phyloP scores from a whole-genome alignment of 1,140 invertebrate genomes.

The Drosophila eugracilis region DNA sequence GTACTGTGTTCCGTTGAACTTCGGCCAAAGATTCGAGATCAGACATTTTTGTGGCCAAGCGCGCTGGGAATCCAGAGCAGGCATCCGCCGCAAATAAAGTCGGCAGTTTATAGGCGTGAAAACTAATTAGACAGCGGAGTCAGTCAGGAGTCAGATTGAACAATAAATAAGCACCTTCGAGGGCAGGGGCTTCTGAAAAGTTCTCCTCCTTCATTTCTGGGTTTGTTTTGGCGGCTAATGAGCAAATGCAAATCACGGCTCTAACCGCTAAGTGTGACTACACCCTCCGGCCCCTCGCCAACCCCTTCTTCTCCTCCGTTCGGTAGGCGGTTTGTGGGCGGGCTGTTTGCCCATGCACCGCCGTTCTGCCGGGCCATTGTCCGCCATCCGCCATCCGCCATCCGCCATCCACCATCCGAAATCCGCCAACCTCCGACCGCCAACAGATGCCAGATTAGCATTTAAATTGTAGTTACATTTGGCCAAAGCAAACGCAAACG shows the following conservation, averaged over 20 bases:
- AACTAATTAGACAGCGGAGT: constrained; percentile 72
- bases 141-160: constrained; percentile 53
- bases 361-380: constrained; percentile 25
- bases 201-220: not conserved
- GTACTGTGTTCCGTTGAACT: constrained; percentile 72
- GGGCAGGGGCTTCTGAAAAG: not conserved
- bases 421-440: constrained; percentile 62
- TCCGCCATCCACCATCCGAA: constrained; percentile 34
- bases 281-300: not conserved
- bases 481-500: constrained; percentile 51
- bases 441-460: constrained; percentile 80
- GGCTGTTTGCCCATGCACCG: constrained; percentile 67
- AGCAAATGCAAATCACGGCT: constrained; percentile 56
- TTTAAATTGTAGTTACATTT: constrained; percentile 83
- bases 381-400: constrained; percentile 33
- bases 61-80: constrained; percentile 44
- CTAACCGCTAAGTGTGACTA: constrained; percentile 34
- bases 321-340: constrained; percentile 49
- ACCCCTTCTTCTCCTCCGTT: not conserved
- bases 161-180: constrained; percentile 63
- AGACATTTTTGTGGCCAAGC: constrained; percentile 59
- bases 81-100: constrained; percentile 71
- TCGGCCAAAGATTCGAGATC: constrained; percentile 37
- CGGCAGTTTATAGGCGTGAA: constrained; percentile 71
- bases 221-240: constrained; percentile 48